Conservation (phyloP, 2,888 invertebrate species). For the Drosophila cracens region DNA sequence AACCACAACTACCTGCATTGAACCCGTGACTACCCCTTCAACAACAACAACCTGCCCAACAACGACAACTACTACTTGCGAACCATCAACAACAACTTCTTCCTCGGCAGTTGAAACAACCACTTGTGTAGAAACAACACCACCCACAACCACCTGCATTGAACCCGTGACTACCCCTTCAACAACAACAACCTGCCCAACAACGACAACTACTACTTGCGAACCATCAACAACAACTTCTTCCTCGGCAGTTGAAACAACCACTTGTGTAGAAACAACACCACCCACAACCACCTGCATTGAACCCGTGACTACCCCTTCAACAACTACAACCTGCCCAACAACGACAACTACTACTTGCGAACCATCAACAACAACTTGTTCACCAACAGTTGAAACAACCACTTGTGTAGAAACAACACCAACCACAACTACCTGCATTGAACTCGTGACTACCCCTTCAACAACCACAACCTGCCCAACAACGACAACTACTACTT, state of each 20-base stretch:
- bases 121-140: neutral
- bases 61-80: constrained; percentile 7
- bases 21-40: neutral
- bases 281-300: neutral
- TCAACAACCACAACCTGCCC: neutral
- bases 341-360: neutral
- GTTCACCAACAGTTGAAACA: constrained; percentile 6
- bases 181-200: neutral
- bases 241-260: neutral
- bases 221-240: neutral
- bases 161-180: constrained; percentile 17
- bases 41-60: neutral
- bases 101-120: neutral
- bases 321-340: constrained; percentile 10
- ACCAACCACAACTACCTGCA: constrained; percentile 9
- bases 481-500: neutral
- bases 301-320: neutral
- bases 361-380: constrained; percentile 5
- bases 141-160: constrained; percentile 4
- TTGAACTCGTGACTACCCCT: neutral
- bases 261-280: neutral
- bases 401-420: constrained; percentile 6
- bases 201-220: neutral
- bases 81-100: neutral
- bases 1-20: constrained; percentile 11